Conservation (phyloP, 2,888 invertebrate species). For the Cerceris ruficornis region DNA sequence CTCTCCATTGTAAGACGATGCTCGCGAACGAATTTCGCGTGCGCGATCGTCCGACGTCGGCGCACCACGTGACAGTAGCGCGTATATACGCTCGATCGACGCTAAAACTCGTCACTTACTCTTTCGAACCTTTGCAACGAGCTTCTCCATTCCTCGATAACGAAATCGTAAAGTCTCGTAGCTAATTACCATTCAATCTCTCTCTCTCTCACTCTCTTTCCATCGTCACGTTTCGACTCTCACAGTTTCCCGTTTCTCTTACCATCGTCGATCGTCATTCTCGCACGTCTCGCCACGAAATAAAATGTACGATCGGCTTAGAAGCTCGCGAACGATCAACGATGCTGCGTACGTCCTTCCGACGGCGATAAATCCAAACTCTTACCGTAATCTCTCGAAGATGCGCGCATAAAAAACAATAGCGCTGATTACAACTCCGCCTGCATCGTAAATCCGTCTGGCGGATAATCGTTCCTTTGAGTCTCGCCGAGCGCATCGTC, state of each 20-base stretch:
- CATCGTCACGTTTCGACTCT: neutral
- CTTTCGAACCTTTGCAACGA: conserved; percentile 63
- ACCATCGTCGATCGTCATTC: neutral
- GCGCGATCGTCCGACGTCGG: conserved; percentile 10
- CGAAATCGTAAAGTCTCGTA: neutral
- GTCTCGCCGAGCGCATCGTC: no score
- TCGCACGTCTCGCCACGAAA: neutral
- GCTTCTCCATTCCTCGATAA: conserved; percentile 39
- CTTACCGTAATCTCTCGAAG: neutral
- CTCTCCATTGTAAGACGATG: neutral
- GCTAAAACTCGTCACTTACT: conserved; percentile 66
- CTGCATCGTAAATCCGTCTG: neutral
- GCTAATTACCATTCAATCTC: neutral
- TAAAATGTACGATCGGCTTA: neutral
- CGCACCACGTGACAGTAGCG: conserved; percentile 48
- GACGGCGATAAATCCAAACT: neutral
- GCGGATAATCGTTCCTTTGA: no score
- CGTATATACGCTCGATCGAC: conserved; percentile 62
- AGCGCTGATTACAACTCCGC: neutral
- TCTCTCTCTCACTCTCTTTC: neutral
- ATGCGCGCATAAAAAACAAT: neutral
- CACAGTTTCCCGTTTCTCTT: neutral
- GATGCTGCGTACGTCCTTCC: neutral
- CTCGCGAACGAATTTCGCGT: conserved; percentile 6
- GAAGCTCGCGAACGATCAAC: neutral